A percentile compares a stretch with the other conserved stretches of the same genome.
Conservation (phyloP, 2,797 vertebrate genomes). For the Sebastiscus albofasciatus region DNA sequence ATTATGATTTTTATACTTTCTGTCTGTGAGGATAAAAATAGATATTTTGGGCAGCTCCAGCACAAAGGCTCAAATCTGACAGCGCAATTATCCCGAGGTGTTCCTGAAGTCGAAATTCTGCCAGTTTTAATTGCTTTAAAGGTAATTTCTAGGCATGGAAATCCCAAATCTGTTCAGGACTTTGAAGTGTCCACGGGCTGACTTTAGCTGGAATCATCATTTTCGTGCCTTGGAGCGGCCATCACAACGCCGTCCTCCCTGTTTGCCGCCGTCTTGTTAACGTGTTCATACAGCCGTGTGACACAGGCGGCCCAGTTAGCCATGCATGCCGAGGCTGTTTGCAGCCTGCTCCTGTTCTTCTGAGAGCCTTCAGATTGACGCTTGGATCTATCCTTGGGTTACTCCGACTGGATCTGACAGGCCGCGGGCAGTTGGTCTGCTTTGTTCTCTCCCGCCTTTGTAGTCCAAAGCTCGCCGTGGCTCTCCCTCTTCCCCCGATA, state of each 20-base stretch:
- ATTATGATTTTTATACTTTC: slow-evolving; percentile 37
- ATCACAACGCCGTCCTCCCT: slow-evolving; percentile 33
- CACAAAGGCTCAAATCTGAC: slow-evolving; percentile 36
- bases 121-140: slow-evolving; percentile 46
- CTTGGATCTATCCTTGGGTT: slow-evolving; percentile 42
- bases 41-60: slow-evolving; percentile 16
- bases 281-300: slow-evolving; percentile 57
- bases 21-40: slow-evolving; percentile 42
- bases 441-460: slow-evolving; percentile 58
- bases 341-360: slow-evolving; percentile 37
- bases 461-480: slow-evolving; percentile 29
- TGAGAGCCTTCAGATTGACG: slow-evolving; percentile 48
- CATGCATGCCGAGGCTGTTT: slow-evolving; percentile 57
- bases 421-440: slow-evolving; percentile 44
- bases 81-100: slow-evolving; percentile 41
- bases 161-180: slow-evolving; percentile 39
- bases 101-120: slow-evolving; percentile 30
- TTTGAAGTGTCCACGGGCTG: slow-evolving; percentile 49
- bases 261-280: slow-evolving; percentile 58
- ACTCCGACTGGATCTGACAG: slow-evolving; percentile 59
- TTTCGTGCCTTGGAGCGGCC: slow-evolving; percentile 35
- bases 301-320: slow-evolving; percentile 65
- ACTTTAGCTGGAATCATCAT: slow-evolving; percentile 34
- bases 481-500: slow-evolving; percentile 17
- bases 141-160: slow-evolving; percentile 43